phyloP scores from a whole-genome alignment of 1,140 invertebrate genomes.

The Asbolus verrucosus region DNA sequence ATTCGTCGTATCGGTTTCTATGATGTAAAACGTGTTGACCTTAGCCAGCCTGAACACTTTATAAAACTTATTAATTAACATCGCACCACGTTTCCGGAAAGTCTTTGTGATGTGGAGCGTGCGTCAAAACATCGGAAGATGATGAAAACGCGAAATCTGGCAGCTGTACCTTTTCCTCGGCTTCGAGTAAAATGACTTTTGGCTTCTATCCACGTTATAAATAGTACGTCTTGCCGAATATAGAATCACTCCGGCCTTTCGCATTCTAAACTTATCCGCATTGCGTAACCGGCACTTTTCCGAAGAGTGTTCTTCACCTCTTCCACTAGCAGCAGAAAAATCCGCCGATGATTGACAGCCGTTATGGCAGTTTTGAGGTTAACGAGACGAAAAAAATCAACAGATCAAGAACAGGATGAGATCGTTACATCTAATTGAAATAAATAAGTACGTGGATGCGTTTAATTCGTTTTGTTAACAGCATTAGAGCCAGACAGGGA shows the following conservation, averaged over 20 bases:
- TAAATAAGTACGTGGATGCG: too few relatives aligned
- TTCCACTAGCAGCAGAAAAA: background rate
- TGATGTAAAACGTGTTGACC: conserved; percentile 36
- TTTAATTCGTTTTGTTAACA: too few relatives aligned
- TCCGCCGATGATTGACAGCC: too few relatives aligned
- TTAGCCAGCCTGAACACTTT: background rate
- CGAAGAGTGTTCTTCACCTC: conserved; percentile 19
- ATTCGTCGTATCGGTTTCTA: conserved; percentile 2
- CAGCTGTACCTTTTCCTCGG: conserved; percentile 21
- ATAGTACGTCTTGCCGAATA: conserved; percentile 34
- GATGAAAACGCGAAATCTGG: conserved; percentile 20
- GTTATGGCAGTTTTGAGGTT: too few relatives aligned
- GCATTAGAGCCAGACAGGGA: too few relatives aligned
- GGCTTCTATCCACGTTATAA: conserved; percentile 5
- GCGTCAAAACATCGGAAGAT: conserved; percentile 18
- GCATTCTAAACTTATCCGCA: conserved; percentile 2
- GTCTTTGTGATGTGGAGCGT: conserved; percentile 15
- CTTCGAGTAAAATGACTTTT: conserved; percentile 26
- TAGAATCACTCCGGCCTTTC: conserved; percentile 29
- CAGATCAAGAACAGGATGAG: too few relatives aligned
- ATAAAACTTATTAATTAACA: conserved; percentile 1
- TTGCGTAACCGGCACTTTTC: conserved; percentile 8
- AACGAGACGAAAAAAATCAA: too few relatives aligned
- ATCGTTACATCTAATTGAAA: too few relatives aligned
- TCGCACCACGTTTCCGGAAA: conserved; percentile 3